Percentiles rank a stretch among this genome's conserved stretches.
phyloP scores from a whole-genome alignment of 2,797 vertebrate species.

The Rhabdomys pumilio region DNA sequence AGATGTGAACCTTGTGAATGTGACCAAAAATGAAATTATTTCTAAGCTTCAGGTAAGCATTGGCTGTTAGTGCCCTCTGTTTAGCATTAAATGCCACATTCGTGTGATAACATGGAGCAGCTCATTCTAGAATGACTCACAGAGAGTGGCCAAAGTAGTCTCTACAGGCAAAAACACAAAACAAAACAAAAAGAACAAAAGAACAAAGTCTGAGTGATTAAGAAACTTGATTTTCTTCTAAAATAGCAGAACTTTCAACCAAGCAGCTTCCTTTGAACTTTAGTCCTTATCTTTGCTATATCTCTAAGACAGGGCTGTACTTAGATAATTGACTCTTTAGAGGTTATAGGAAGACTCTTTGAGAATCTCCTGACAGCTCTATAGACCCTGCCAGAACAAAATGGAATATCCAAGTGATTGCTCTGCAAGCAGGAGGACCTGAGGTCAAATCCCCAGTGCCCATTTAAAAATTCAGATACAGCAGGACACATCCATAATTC shows the following conservation, averaged over 20 bases:
- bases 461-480: background rate
- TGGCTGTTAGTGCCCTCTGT: background rate
- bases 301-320: constrained; percentile 27
- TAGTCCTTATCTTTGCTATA: background rate
- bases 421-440: background rate
- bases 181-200: background rate
- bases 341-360: constrained; percentile 49
- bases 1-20: constrained; percentile 95
- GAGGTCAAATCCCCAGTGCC: background rate
- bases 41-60: constrained; percentile 95
- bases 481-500: background rate
- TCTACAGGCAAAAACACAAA: constrained; percentile 7
- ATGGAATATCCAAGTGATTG: background rate
- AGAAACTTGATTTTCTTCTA: constrained; percentile 21
- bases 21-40: constrained; percentile 98
- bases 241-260: background rate
- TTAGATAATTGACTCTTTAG: constrained; percentile 39
- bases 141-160: constrained; percentile 9
- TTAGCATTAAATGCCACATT: constrained; percentile 12
- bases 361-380: constrained; percentile 45
- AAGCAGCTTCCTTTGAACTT: background rate
- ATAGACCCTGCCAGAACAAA: constrained; percentile 8
- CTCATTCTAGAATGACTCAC: background rate
- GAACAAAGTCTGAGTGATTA: background rate
- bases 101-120: background rate